Evolutionary conservation across 2,797 vertebrate species (phyloP).

Genomic region (Falco naumanni): DNA sequence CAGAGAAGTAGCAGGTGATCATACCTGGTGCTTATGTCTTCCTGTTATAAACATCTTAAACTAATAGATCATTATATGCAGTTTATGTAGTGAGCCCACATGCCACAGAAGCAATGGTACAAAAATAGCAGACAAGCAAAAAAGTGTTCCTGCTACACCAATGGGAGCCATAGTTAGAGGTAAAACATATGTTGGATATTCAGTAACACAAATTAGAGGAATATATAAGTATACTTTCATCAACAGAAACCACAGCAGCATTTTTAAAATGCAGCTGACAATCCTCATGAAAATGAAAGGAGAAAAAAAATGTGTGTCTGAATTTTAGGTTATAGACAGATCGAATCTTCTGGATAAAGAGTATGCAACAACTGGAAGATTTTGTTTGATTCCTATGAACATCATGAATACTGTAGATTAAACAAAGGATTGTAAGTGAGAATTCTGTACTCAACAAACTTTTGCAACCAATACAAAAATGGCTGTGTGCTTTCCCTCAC

Average conservation of each 20-base stretch:
- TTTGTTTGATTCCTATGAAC: background rate
- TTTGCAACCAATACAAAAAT: background rate
- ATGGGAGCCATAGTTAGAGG: background rate
- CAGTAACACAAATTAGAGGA: background rate
- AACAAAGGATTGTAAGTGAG: background rate
- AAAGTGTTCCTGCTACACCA: background rate
- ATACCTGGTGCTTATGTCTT: background rate
- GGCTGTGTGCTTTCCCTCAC: background rate
- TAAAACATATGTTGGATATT: background rate
- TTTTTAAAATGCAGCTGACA: background rate
- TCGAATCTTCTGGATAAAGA: background rate
- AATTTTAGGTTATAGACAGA: background rate
- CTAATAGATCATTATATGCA: background rate
- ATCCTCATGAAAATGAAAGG: background rate
- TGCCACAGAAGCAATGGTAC: background rate
- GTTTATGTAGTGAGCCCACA: background rate
- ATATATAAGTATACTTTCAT: background rate
- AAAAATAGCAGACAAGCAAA: background rate
- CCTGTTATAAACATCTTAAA: background rate
- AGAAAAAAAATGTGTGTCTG: background rate
- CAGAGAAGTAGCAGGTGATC: background rate
- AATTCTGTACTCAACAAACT: background rate
- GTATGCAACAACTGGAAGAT: background rate
- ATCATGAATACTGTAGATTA: background rate
- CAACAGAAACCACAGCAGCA: background rate